Base-by-base conservation (phyloP, 2,113 vertebrate genomes). In the Corythornis cristatus region DNA sequence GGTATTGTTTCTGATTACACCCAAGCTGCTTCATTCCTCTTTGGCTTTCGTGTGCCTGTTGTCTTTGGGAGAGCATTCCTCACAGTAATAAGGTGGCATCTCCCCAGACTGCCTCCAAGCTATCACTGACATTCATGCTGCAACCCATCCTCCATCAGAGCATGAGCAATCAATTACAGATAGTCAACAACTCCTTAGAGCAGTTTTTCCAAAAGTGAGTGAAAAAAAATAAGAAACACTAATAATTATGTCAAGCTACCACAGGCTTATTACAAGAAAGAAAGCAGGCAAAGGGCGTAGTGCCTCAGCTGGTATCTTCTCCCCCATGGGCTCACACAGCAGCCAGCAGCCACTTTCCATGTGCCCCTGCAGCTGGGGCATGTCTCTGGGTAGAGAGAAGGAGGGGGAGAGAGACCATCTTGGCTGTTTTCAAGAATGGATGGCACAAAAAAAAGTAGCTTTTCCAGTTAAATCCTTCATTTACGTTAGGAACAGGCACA, bases 1-100 rank as follows among this genome's bases (percentile, higher is more conserved):
- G 29, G 43, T 60, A 80, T 80, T 90, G 35, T 64, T 95, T 76
- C 88, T 95, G 87, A 92, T 93, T 90, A 89, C 94, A 94, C 90
- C 86, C 84, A n/a, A 64, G 57, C 40, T 81, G 35, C 45, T 92
- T 91, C 79, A 87, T 93, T 89, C 26, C 35, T 88, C 31, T 75
- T 83, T 81, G 16, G 4, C 43, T 95, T 94, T 95, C 0, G 18
- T 89, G 43, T 70, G 88, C 74, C 62, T 88, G 14, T 60, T 93
- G 71, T 91, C 70, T 93, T 86, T 66, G 58, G 67, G 56, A 92
- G 51, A 87, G 42, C 50, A 83, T 95, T 91, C 58, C 35, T 74
- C 25, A 20, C 33, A 88, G 51, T 86, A 93, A 93, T 56, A 91
- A 90, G 45, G 91, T 93, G 78, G 83, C 86, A 92, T 88, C 75